These are phyloP conservation scores for Trissonchulus latispiculum DNA, from an alignment of 2,888 invertebrate genomes.

Conservation along the genomic window DNA sequence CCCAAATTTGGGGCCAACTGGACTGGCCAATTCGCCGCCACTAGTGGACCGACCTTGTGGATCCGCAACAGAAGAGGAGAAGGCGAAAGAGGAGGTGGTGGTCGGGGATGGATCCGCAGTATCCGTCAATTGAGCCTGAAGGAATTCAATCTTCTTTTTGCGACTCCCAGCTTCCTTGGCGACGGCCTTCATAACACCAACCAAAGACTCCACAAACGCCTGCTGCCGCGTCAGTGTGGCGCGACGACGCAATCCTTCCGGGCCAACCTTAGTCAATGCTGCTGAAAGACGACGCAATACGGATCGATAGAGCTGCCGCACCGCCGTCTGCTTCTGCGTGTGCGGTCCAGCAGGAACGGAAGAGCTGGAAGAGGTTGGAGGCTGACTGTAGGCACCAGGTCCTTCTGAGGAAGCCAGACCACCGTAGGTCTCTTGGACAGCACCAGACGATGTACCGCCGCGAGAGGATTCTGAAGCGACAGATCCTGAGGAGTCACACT, in stretches of 20 bases:
- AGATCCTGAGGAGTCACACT: slow-evolving; percentile 62
- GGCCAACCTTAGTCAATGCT: slow-evolving; percentile 50
- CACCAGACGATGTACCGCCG: too few relatives aligned
- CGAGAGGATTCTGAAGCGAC: too few relatives aligned
- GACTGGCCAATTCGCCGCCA: neutral
- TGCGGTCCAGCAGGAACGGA: too few relatives aligned
- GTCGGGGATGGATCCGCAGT: slow-evolving; percentile 51
- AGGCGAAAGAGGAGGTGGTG: neutral
- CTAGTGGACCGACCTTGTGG: neutral
- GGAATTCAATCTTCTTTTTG: slow-evolving; percentile 63
- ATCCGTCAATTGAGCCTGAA: slow-evolving; percentile 63
- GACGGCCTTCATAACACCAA: slow-evolving; percentile 63
- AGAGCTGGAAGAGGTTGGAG: too few relatives aligned
- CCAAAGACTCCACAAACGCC: slow-evolving; percentile 78
- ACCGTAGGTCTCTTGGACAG: too few relatives aligned
- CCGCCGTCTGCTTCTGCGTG: slow-evolving; percentile 35
- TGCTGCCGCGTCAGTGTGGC: slow-evolving; percentile 72
- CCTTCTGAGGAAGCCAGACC: too few relatives aligned
- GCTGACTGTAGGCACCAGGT: neutral
- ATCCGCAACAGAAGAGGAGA: neutral
- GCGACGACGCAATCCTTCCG: slow-evolving; percentile 50
- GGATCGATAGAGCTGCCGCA: slow-evolving; percentile 72
- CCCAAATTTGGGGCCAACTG: too few relatives aligned
- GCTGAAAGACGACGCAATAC: slow-evolving; percentile 76
- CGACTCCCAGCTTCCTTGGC: slow-evolving; percentile 81